Evolutionary conservation across 2,888 invertebrate species (phyloP), one percentile per base, ranked within the genome.

Genomic region (Euzophera pinguis): DNA sequence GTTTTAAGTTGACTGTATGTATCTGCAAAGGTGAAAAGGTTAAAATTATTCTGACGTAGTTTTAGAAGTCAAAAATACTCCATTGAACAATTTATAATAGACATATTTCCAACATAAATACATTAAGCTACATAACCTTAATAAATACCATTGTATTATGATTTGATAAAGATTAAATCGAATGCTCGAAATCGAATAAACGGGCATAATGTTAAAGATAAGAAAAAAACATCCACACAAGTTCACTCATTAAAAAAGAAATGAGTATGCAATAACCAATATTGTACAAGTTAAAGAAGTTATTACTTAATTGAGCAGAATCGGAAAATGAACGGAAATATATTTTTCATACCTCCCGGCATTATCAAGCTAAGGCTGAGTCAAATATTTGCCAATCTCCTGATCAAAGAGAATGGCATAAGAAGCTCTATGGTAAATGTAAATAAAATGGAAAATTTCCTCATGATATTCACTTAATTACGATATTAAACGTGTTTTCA

Each of bases 321-420:
- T 43, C 29, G 43, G 29, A 43, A 43, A 43, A 43, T 13, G n/a
- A 5, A 45, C 6, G 8, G 4, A 45, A 45, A 14, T 14, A 6
- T 29, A 6, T 14, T 45, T 45, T 27, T 29, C 16, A 8, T 39
- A 39, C 39, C 39, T 16, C 10, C 14, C 7, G 34, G 14, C 32
- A 14, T 45, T 32, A 45, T 34, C 45, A 32, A 32, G 45, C 32
- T 34, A 16, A 45, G 45, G 10, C 45, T 45, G 16, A 32, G 12
- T 34, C 16, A 45, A 45, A 45, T 34, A 45, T 45, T 45, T 45
- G 34, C 45, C 45, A 45, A 45, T 45, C 45, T 45, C 45, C 14
- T 32, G 45, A 45, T 45, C 45, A 45, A 45, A 45, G 45, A 32
- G 45, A 34, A 45, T 45, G 14, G 34, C 45, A 45, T 32, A 34